phyloP scores from a whole-genome alignment of 2,888 invertebrate genomes.

The Macaria notata region DNA sequence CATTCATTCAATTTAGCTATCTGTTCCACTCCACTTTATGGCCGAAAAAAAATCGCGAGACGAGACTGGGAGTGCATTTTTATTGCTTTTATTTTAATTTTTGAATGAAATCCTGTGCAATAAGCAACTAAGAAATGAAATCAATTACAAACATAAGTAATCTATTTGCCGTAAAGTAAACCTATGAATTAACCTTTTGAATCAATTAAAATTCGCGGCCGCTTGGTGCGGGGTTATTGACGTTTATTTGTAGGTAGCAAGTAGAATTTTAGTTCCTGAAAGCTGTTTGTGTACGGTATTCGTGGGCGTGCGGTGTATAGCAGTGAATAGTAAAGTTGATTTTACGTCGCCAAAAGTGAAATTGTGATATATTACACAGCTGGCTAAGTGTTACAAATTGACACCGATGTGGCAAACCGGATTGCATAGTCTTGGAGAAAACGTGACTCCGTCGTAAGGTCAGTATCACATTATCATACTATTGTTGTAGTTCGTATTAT shows the following conservation, averaged over 20 bases:
- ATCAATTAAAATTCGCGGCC: conserved; percentile 35
- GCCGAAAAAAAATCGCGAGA: conserved; percentile 1
- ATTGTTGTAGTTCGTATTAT: conserved; percentile 8
- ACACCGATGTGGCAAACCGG: conserved; percentile 79
- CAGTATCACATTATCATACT: conserved; percentile 51
- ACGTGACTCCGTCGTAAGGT: conserved; percentile 76
- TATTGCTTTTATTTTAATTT: conserved; percentile 46
- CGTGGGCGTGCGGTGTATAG: conserved; percentile 51
- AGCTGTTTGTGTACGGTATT: conserved; percentile 66
- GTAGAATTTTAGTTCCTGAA: conserved; percentile 57
- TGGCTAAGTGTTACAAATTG: conserved; percentile 64
- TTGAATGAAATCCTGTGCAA: conserved; percentile 51
- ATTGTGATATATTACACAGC: conserved; percentile 52
- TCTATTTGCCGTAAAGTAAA: background rate
- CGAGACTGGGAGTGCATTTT: conserved; percentile 30
- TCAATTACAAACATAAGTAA: conserved; percentile 9
- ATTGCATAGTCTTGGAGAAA: conserved; percentile 70
- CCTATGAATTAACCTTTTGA: conserved; percentile 4
- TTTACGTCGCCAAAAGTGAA: conserved; percentile 45
- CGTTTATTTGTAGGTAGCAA: conserved; percentile 61
- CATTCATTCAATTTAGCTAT: background rate
- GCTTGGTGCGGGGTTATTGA: conserved; percentile 71
- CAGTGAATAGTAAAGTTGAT: conserved; percentile 39
- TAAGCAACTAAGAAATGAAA: conserved; percentile 26
- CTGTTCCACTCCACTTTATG: background rate